Conservation (phyloP, 37 sponge, comb jelly and placozoan genomes). For the Beroe ovata region DNA sequence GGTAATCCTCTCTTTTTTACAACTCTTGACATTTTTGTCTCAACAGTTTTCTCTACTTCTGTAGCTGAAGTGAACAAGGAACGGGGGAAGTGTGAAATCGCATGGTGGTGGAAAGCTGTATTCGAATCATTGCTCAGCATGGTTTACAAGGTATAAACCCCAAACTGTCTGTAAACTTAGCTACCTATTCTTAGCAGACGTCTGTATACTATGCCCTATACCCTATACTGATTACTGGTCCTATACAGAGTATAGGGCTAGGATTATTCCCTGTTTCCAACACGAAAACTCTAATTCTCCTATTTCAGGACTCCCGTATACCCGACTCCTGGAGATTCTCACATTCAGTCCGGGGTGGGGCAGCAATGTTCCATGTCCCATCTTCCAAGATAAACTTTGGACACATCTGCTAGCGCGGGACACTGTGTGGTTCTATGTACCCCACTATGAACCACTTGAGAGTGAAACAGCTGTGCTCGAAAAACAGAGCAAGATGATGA, state of each 20-base stretch:
- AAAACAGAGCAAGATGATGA: neutral
- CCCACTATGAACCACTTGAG: neutral
- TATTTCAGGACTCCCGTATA: neutral
- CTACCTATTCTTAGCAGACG: too few species aligned
- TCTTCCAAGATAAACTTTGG: conserved; percentile 56
- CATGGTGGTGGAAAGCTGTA: neutral
- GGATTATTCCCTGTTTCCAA: too few species aligned
- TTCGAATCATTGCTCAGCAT: conserved; percentile 2
- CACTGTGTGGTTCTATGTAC: neutral
- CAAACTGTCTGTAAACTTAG: too few species aligned
- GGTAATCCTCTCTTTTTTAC: too few species aligned
- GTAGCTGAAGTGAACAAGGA: too few species aligned
- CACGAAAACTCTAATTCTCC: too few species aligned
- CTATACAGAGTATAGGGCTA: too few species aligned
- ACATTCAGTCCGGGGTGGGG: conserved; percentile 13
- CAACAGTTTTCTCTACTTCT: too few species aligned
- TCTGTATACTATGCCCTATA: too few species aligned
- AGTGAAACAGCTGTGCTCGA: neutral
- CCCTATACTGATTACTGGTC: too few species aligned
- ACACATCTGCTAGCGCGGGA: neutral
- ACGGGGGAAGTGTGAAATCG: neutral
- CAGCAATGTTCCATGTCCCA: conserved; percentile 20
- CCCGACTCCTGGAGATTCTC: neutral
- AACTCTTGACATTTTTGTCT: too few species aligned
- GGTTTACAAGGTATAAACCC: conserved; percentile 34